A percentile compares a stretch with the other conserved stretches of the same genome.
Conservation (phyloP, 1,140 invertebrate genomes). For the Anthonomus grandis region DNA sequence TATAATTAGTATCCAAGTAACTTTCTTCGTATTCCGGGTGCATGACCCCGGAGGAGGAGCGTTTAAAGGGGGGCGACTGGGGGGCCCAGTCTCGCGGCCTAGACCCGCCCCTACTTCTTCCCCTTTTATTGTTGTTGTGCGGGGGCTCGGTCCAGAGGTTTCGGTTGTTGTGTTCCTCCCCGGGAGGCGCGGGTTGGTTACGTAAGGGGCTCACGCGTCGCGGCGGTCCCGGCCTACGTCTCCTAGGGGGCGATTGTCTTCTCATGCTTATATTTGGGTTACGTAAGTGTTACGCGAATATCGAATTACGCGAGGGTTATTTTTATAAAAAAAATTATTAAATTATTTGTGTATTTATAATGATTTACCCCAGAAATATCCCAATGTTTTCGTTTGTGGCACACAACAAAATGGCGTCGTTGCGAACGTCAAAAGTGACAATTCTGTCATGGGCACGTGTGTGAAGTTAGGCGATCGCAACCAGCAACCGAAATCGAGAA, state of each 20-base stretch:
- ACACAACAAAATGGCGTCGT: no score
- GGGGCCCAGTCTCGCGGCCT: slow-evolving; percentile 3
- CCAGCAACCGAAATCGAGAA: no score
- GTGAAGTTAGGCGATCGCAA: no score
- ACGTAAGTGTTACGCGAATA: no score
- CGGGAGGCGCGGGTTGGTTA: slow-evolving; percentile 8
- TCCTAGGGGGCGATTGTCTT: slow-evolving; percentile 10
- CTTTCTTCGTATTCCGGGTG: slow-evolving; percentile 6
- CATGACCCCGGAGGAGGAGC: neutral
- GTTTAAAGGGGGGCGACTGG: neutral
- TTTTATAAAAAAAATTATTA: no score
- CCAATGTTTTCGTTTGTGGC: no score
- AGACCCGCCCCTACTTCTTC: slow-evolving; percentile 7
- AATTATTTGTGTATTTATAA: no score
- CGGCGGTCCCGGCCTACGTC: neutral
- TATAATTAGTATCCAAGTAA: slow-evolving; percentile 5
- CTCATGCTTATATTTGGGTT: no score
- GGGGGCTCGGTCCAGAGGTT: neutral
- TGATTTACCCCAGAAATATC: no score
- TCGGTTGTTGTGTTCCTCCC: slow-evolving; percentile 8
- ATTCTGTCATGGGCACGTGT: no score
- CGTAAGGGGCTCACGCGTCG: slow-evolving; percentile 10
- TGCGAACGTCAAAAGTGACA: no score
- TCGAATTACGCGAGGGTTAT: no score
- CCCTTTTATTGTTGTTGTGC: neutral